Percentiles rank a stretch among this genome's conserved stretches.
Conservation (phyloP, 2,797 vertebrate genomes). For the Macropodus opercularis region DNA sequence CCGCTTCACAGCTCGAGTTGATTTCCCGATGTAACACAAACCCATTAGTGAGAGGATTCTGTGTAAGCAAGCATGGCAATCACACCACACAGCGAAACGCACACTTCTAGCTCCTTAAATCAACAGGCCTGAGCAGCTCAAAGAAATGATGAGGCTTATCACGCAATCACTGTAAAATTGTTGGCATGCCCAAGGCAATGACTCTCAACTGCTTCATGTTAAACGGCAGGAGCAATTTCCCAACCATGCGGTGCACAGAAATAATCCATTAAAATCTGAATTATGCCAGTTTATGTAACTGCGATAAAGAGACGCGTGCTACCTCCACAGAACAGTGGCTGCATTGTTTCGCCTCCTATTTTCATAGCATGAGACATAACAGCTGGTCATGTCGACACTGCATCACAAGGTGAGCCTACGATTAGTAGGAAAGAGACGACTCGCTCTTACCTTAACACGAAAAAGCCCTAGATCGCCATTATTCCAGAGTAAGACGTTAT, state of each 20-base stretch:
- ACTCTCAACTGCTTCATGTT: constrained; percentile 46
- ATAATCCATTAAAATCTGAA: constrained; percentile 41
- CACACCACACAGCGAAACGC: constrained; percentile 54
- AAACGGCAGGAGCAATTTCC: constrained; percentile 61
- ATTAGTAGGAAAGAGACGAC: constrained; percentile 14
- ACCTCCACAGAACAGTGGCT: constrained; percentile 13
- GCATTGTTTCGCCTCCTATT: constrained; percentile 3
- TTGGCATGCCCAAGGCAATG: constrained; percentile 57
- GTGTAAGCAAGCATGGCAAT: constrained; percentile 62
- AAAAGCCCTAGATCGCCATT: not conserved
- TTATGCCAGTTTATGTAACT: constrained; percentile 31
- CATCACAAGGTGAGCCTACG: not conserved
- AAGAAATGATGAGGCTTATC: constrained; percentile 69
- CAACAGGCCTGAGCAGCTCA: constrained; percentile 53
- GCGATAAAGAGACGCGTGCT: constrained; percentile 21
- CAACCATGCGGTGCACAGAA: constrained; percentile 47
- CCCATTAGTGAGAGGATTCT: constrained; percentile 71
- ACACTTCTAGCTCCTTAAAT: constrained; percentile 54
- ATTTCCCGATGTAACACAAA: constrained; percentile 77
- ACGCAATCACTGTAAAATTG: constrained; percentile 64
- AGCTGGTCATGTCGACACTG: not conserved
- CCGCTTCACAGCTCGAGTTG: constrained; percentile 73
- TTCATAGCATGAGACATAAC: not conserved
- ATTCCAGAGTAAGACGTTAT: constrained; percentile 38
- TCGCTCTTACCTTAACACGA: constrained; percentile 58